These are phyloP conservation scores for Drosophila auraria DNA, from an alignment of 1,140 invertebrate species.

Conservation along the genomic window DNA sequence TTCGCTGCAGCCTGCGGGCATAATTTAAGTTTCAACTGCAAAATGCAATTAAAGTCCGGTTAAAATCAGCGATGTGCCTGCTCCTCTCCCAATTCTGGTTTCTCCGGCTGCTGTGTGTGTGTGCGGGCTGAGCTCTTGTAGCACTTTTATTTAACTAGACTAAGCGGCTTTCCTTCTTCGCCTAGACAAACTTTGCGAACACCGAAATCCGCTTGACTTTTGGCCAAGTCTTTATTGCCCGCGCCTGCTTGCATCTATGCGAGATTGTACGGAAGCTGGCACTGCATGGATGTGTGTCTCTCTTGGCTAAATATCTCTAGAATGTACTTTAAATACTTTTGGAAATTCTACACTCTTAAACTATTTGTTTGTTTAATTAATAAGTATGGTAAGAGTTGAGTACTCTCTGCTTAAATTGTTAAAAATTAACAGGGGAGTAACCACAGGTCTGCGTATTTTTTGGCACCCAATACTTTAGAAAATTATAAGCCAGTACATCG, in stretches of 20 bases:
- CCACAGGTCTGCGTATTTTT: neutral
- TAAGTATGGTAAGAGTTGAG: neutral
- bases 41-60: constrained; percentile 52
- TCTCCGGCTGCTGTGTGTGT: constrained; percentile 9
- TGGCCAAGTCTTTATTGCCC: constrained; percentile 66
- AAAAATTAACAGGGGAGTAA: neutral
- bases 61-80: constrained; percentile 16
- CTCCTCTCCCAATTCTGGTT: constrained; percentile 11
- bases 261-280: neutral
- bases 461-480: constrained; percentile 6
- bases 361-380: neutral
- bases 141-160: constrained; percentile 78
- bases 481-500: constrained; percentile 2
- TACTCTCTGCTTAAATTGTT: neutral
- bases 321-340: neutral
- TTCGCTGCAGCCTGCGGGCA: constrained; percentile 16
- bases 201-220: constrained; percentile 77
- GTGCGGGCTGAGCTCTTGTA: constrained; percentile 46
- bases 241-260: constrained; percentile 12
- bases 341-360: neutral
- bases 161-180: constrained; percentile 69
- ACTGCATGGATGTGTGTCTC: constrained; percentile 12
- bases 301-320: constrained; percentile 4
- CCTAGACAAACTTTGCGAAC: constrained; percentile 70
- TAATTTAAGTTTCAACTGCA: constrained; percentile 33